These are phyloP conservation scores for Cheilosia scutellata DNA, from an alignment of 2,888 invertebrate species.

Conservation along the genomic window DNA sequence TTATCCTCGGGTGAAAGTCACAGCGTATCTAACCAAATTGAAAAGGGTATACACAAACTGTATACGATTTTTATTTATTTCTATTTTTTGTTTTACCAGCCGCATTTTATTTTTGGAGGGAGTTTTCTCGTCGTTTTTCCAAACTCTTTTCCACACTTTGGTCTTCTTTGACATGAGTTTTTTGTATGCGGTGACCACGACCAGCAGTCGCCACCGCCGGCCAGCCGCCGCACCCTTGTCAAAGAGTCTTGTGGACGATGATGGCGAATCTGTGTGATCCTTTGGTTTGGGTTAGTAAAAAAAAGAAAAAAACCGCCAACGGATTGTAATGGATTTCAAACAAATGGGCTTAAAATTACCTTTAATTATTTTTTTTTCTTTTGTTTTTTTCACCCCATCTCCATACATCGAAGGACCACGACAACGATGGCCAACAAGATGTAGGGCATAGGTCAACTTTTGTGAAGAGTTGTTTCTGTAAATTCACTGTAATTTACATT, in stretches of 20 bases:
- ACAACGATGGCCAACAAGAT: conserved; percentile 9
- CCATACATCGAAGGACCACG: neutral
- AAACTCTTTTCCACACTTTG: conserved; percentile 38
- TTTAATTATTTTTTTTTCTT: conserved; percentile 40
- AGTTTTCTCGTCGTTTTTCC: conserved; percentile 14
- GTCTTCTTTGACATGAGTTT: conserved; percentile 18
- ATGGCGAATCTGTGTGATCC: conserved; percentile 46
- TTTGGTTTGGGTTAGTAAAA: conserved; percentile 15
- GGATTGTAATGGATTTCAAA: conserved; percentile 69
- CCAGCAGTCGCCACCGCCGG: neutral
- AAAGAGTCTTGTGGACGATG: conserved; percentile 31
- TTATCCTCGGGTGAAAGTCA: conserved; percentile 31
- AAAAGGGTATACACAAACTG: conserved; percentile 43
- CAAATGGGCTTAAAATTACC: conserved; percentile 67
- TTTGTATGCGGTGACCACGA: conserved; percentile 6
- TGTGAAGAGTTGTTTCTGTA: neutral
- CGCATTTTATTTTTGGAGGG: conserved; percentile 2
- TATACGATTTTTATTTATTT: conserved; percentile 35
- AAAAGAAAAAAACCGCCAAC: conserved; percentile 42
- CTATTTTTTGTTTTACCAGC: conserved; percentile 2
- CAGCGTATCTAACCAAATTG: conserved; percentile 36
- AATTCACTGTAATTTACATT: conserved; percentile 50
- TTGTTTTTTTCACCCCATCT: neutral
- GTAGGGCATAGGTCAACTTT: conserved; percentile 37
- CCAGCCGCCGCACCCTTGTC: conserved; percentile 49